These are phyloP conservation scores for Aproaerema taeniolella DNA, from an alignment of 2,888 invertebrate species.

Conservation along the genomic window DNA sequence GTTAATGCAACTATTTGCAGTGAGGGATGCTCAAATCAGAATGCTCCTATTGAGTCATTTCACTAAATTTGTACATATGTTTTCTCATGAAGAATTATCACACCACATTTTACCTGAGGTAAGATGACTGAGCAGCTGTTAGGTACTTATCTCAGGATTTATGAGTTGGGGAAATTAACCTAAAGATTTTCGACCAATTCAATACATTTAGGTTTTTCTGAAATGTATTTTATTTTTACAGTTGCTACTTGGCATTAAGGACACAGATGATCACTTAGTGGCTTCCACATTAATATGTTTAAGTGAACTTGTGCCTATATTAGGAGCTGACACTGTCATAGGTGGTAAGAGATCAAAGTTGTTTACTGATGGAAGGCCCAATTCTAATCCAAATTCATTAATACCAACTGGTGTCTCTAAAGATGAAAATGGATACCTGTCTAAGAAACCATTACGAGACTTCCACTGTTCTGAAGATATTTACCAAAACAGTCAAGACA, in stretches of 20 bases:
- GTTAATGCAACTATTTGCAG: conserved; percentile 87
- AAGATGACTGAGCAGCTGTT: conserved; percentile 17
- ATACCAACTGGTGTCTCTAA: conserved; percentile 9
- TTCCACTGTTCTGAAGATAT: conserved; percentile 52
- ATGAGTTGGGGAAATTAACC: no score
- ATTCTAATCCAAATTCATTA: conserved; percentile 44
- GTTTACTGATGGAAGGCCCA: conserved; percentile 92
- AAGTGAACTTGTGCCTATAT: conserved; percentile 89
- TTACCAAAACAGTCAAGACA: conserved; percentile 35
- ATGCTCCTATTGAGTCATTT: conserved; percentile 88
- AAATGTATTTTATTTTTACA: conserved; percentile 48
- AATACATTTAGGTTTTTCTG: no score
- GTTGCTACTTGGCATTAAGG: conserved; percentile 91
- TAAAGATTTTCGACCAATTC: neutral
- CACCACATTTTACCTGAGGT: conserved; percentile 90
- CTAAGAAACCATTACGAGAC: conserved; percentile 45
- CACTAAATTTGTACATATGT: conserved; percentile 83
- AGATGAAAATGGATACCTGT: conserved; percentile 21
- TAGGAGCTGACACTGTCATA: conserved; percentile 91
- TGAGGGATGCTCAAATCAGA: conserved; percentile 88
- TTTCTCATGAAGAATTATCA: conserved; percentile 86
- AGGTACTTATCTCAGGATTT: no score
- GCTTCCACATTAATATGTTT: conserved; percentile 87
- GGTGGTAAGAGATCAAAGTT: conserved; percentile 88
- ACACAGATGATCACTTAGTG: conserved; percentile 89